These are phyloP conservation scores for Auanema freiburgensis DNA, from an alignment of 2,888 invertebrate genomes.

Conservation along the genomic window DNA sequence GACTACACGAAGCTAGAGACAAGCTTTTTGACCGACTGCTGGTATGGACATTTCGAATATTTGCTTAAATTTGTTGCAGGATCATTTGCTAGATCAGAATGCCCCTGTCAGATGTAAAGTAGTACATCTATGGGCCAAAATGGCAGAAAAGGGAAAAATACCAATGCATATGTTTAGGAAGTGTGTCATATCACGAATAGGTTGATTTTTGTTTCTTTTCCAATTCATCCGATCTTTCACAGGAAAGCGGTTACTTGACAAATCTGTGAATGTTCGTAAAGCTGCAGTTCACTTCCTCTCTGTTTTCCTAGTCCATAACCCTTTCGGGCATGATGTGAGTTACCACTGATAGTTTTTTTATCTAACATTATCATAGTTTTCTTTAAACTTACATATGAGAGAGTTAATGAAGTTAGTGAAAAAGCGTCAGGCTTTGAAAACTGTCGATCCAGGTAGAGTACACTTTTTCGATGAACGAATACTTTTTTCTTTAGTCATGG, in stretches of 20 bases:
- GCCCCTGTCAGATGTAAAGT: slow-evolving; percentile 83
- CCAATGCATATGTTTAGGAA: slow-evolving; percentile 21
- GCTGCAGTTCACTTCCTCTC: slow-evolving; percentile 79
- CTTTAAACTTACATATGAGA: background rate
- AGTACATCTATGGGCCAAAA: slow-evolving; percentile 75
- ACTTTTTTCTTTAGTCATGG: too few relatives aligned
- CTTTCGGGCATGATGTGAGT: slow-evolving; percentile 68
- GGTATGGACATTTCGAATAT: slow-evolving; percentile 4
- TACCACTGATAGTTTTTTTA: background rate
- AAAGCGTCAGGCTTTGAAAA: background rate
- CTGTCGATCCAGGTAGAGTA: background rate
- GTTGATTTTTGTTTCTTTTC: slow-evolving; percentile 1
- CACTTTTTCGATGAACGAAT: too few relatives aligned
- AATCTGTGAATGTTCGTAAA: slow-evolving; percentile 77
- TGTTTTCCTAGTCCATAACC: slow-evolving; percentile 79
- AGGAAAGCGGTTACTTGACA: slow-evolving; percentile 30
- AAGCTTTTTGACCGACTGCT: slow-evolving; percentile 21
- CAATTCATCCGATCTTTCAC: background rate
- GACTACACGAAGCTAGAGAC: slow-evolving; percentile 15
- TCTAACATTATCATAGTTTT: background rate
- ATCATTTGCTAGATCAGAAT: slow-evolving; percentile 82
- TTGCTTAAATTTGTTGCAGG: slow-evolving; percentile 61
- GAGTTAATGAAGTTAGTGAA: background rate
- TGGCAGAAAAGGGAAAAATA: slow-evolving; percentile 26
- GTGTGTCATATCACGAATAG: slow-evolving; percentile 27